Percentiles rank a stretch among this genome's conserved stretches.
Conservation (phyloP, 2,888 invertebrate genomes). For the Smittia aterrima region DNA sequence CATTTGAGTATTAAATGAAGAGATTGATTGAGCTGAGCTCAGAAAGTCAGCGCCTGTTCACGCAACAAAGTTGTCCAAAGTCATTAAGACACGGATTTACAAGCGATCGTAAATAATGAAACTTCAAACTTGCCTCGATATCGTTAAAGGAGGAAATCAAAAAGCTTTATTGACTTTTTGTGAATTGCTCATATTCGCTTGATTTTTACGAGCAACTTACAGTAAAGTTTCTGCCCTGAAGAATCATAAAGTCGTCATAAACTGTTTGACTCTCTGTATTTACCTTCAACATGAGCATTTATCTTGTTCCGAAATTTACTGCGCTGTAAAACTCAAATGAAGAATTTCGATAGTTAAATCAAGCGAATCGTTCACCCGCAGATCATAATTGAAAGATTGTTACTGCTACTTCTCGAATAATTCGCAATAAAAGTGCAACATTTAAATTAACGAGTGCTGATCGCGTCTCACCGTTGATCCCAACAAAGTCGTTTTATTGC, state of each 20-base stretch:
- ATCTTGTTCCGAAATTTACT: neutral
- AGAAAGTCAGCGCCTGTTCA: too few relatives aligned
- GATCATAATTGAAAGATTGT: slow-evolving; percentile 22
- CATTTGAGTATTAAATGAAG: too few relatives aligned
- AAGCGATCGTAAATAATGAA: neutral
- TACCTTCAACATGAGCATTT: neutral
- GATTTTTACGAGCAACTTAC: slow-evolving; percentile 8
- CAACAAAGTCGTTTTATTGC: slow-evolving; percentile 12
- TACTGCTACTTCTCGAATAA: neutral
- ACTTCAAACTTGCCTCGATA: neutral
- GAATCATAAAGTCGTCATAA: neutral
- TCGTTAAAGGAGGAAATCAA: neutral
- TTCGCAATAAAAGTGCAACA: slow-evolving; percentile 18
- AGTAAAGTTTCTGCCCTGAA: neutral
- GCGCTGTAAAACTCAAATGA: neutral
- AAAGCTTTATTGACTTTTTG: neutral
- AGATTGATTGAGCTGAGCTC: too few relatives aligned
- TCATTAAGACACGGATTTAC: neutral
- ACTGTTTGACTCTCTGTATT: neutral
- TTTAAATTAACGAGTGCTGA: slow-evolving; percentile 18
- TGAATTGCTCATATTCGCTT: neutral
- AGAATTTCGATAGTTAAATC: slow-evolving; percentile 10
- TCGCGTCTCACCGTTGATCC: neutral
- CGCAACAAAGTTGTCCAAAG: too few relatives aligned
- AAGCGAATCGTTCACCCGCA: neutral